These are phyloP conservation scores for Mya arenaria DNA, from an alignment of 1,140 invertebrate species.

Conservation along the genomic window DNA sequence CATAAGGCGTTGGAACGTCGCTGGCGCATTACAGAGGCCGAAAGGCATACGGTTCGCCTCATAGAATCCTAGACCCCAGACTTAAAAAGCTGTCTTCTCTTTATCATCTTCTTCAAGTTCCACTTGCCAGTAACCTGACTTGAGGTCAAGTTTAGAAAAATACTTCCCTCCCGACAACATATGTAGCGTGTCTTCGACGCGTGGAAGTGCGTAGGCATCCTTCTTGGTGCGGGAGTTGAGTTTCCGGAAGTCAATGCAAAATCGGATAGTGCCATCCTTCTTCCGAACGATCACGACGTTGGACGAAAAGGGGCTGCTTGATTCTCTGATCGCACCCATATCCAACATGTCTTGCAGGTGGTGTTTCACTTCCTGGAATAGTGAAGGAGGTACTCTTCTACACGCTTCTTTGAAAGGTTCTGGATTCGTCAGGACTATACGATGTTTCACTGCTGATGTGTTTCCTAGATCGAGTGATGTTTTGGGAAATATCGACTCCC, in stretches of 20 bases:
- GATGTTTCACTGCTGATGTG: neutral
- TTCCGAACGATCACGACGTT: constrained; percentile 83
- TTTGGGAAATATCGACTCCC: neutral
- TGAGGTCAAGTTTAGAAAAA: constrained; percentile 78
- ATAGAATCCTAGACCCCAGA: neutral
- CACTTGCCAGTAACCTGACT: neutral
- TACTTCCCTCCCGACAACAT: constrained; percentile 73
- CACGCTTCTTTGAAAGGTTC: constrained; percentile 13
- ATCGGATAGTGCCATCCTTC: constrained; percentile 78
- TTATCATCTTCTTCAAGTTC: neutral
- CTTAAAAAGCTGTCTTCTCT: neutral
- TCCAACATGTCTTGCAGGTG: constrained; percentile 33
- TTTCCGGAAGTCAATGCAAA: constrained; percentile 82
- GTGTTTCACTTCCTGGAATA: constrained; percentile 11
- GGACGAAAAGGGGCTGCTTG: constrained; percentile 80
- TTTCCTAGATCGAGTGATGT: neutral
- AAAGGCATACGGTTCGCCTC: neutral
- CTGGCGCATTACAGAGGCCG: neutral
- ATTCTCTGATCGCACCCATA: constrained; percentile 21
- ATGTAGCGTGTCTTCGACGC: constrained; percentile 56
- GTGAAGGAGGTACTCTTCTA: neutral
- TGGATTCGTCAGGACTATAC: neutral
- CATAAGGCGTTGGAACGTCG: neutral
- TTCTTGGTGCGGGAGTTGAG: constrained; percentile 55
- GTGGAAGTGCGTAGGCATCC: constrained; percentile 62